Base-by-base conservation (phyloP, 2,888 invertebrate species). In the Drosophila merina region DNA sequence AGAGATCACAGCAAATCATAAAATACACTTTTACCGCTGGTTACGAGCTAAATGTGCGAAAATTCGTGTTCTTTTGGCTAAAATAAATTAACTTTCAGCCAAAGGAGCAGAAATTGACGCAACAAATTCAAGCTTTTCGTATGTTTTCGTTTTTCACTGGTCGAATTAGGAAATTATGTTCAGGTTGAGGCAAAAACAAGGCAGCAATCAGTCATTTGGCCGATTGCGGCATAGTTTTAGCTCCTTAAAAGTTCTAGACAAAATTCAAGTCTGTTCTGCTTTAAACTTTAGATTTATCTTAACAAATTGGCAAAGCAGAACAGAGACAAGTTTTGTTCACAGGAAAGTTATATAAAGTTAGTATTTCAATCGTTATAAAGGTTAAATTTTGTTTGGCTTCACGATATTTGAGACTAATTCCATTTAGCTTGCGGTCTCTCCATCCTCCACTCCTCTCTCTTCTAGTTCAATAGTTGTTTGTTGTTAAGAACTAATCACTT, bases 401-500 rank as follows among this genome's bases (percentile, higher is more conserved):
- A 63, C 45, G 30, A 54, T 63, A 63, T 63, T 52, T 69, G 57
- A 26, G 49, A 58, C 48, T 71, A 71, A 63, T 71, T 71, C 62
- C 62, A 63, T 71, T 52, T 56, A 49, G 59, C 69, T 68, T 49
- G 40, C 36, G 69, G 69, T 69, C 69, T 69, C 69, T 68, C 44
- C 48, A 20, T 36, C 36, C 36, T n/a, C 2, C n/a, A 12, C 48
- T 30, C 28, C 38, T 51, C 20, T 36, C 42, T 31, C 20, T 50
- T 38, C 51, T 70, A 36, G 52, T 58, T 69, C 59, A 58, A 49
- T 64, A 62, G 69, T 72, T 63, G 62, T 68, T 55, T 55, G 45
- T 69, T 76, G 78, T 89, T 89, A 90, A 79, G 77, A 89, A 88
- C 90, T 90, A 89, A 90, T 89, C 87, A 89, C 89, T 89, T 90